phyloP scores from a whole-genome alignment of 1,140 invertebrate species.

The Anastatus disparis region DNA sequence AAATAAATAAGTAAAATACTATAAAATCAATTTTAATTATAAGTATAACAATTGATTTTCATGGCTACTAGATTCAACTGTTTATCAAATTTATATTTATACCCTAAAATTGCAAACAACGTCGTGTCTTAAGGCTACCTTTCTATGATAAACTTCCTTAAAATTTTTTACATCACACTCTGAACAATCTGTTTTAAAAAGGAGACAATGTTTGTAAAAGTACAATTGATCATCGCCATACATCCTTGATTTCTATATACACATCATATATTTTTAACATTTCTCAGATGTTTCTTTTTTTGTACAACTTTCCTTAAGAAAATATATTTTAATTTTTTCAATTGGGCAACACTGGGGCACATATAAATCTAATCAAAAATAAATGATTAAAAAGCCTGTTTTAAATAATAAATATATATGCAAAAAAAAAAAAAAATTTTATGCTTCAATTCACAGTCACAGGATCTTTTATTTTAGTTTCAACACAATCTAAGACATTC shows the following conservation, averaged over 20 bases:
- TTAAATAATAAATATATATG: background rate
- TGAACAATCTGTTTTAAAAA: slow-evolving; percentile 33
- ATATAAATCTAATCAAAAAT: background rate
- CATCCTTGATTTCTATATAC: slow-evolving; percentile 21
- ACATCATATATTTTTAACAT: slow-evolving; percentile 34
- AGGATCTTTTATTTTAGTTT: background rate
- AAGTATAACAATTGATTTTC: background rate
- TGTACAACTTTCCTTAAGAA: slow-evolving; percentile 39
- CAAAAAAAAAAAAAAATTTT: no score
- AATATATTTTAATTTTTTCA: slow-evolving; percentile 35
- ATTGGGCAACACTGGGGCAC: background rate
- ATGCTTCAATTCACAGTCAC: no score
- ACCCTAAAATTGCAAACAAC: slow-evolving; percentile 30
- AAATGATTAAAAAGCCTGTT: background rate
- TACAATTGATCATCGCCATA: slow-evolving; percentile 32
- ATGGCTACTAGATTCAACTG: slow-evolving; percentile 33
- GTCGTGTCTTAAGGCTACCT: slow-evolving; percentile 29
- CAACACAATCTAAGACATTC: background rate
- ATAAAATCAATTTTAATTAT: no score
- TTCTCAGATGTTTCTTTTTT: slow-evolving; percentile 34
- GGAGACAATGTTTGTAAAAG: slow-evolving; percentile 29
- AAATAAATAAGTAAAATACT: no score
- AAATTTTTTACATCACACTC: slow-evolving; percentile 28
- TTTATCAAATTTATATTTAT: slow-evolving; percentile 26
- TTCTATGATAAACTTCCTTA: slow-evolving; percentile 19